Conservation (phyloP, 1,140 invertebrate genomes). For the Lysiphlebus fabarum region DNA sequence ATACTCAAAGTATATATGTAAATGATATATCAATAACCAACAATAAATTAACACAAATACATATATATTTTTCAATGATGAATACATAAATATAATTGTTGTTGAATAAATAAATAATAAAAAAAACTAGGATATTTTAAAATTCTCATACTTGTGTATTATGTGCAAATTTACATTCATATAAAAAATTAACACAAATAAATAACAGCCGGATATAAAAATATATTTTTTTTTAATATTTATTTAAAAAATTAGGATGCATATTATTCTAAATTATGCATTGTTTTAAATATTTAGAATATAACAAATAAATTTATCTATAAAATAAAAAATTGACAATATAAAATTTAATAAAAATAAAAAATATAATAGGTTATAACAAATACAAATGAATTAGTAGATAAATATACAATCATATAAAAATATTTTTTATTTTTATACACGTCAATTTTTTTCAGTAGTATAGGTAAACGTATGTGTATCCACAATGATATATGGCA, state of each 20-base stretch:
- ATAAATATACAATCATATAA: too few relatives aligned
- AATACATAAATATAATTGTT: constrained; percentile 13
- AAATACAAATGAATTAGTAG: background rate
- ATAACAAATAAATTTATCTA: too few relatives aligned
- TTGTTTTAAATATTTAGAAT: too few relatives aligned
- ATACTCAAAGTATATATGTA: too few relatives aligned
- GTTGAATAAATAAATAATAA: too few relatives aligned
- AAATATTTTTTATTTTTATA: background rate
- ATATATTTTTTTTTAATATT: too few relatives aligned
- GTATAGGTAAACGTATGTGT: background rate
- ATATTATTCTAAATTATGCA: too few relatives aligned
- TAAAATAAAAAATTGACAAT: too few relatives aligned
- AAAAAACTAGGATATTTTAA: too few relatives aligned
- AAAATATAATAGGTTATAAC: background rate
- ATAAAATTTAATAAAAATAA: too few relatives aligned
- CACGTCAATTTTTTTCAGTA: background rate
- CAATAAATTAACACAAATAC: background rate
- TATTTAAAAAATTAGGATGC: too few relatives aligned
- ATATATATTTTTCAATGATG: background rate
- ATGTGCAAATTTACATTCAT: constrained; percentile 33
- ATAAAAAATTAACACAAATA: background rate
- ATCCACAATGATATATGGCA: constrained; percentile 18
- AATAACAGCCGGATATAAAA: background rate
- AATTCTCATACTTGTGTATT: constrained; percentile 28
- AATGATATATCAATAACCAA: too few relatives aligned